phyloP scores from a whole-genome alignment of 2,888 invertebrate genomes.

The Timema podura region DNA sequence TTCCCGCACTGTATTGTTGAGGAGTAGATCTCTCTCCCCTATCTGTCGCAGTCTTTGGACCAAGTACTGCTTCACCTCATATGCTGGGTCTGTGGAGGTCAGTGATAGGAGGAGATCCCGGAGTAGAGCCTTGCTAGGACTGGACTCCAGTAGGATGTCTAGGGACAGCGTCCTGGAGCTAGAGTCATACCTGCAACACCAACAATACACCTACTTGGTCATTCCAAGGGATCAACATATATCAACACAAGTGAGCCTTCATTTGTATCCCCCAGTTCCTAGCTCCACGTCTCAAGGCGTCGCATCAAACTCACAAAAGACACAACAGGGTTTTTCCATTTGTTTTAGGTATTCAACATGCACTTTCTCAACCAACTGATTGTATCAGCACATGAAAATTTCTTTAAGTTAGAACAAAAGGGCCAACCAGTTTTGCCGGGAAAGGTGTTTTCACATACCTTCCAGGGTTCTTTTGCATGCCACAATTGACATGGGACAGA shows the following conservation, averaged over 20 bases:
- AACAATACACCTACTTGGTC: background rate
- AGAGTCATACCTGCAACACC: slow-evolving; percentile 54
- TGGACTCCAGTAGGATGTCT: slow-evolving; percentile 62
- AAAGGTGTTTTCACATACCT: no score
- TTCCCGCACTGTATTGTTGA: slow-evolving; percentile 42
- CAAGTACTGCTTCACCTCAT: slow-evolving; percentile 63
- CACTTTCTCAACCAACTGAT: no score
- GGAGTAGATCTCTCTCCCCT: slow-evolving; percentile 49
- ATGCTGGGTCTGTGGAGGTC: slow-evolving; percentile 50
- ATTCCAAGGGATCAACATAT: background rate
- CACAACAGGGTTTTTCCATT: no score
- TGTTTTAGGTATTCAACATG: no score
- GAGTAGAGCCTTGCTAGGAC: slow-evolving; percentile 54
- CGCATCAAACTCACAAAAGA: no score
- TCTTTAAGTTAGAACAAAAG: no score
- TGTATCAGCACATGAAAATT: no score
- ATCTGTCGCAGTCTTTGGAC: slow-evolving; percentile 59
- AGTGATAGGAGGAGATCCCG: slow-evolving; percentile 51
- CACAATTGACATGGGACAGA: no score
- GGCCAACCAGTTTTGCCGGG: no score
- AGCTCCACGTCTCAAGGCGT: no score
- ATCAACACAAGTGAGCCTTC: background rate
- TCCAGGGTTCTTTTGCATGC: no score
- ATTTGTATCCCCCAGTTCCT: background rate
- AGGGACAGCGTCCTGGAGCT: slow-evolving; percentile 65